Evolutionary conservation across 2,113 vertebrate genomes (phyloP).

Genomic region (Halcyon senegalensis): DNA sequence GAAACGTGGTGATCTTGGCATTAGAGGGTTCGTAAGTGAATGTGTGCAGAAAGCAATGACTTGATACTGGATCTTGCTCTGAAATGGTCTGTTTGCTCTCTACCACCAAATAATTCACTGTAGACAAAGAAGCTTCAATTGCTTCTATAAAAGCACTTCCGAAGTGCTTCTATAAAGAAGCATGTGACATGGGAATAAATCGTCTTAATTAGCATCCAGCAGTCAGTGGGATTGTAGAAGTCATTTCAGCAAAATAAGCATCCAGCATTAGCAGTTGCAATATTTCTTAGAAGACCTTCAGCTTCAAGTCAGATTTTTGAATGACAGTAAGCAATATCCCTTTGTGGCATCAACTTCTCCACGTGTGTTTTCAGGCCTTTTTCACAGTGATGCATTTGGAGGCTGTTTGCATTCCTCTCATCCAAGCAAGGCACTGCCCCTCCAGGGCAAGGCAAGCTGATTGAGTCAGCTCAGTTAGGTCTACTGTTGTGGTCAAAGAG

Average conservation of each 20-base stretch:
- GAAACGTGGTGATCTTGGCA: neutral
- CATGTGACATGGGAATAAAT: neutral
- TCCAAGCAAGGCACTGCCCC: neutral
- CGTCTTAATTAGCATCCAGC: neutral
- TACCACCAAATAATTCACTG: too few species aligned
- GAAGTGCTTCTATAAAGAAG: neutral
- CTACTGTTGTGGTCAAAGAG: conserved; percentile 3
- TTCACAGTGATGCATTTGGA: neutral
- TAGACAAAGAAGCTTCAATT: neutral
- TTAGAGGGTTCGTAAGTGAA: too few species aligned
- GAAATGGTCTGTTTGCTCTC: neutral
- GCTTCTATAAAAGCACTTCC: neutral
- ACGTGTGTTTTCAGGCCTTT: neutral
- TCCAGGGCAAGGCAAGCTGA: neutral
- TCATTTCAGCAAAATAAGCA: neutral
- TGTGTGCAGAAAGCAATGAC: neutral
- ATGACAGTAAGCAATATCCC: neutral
- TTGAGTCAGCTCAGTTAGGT: neutral
- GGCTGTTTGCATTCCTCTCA: neutral
- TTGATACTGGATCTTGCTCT: neutral
- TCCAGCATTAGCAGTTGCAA: neutral
- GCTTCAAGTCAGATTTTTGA: neutral
- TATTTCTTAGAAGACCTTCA: neutral
- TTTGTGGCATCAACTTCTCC: neutral
- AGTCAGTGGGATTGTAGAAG: too few species aligned